Evolutionary conservation across 2,888 invertebrate species (phyloP).

Genomic region (Pseudanteris insignis): DNA sequence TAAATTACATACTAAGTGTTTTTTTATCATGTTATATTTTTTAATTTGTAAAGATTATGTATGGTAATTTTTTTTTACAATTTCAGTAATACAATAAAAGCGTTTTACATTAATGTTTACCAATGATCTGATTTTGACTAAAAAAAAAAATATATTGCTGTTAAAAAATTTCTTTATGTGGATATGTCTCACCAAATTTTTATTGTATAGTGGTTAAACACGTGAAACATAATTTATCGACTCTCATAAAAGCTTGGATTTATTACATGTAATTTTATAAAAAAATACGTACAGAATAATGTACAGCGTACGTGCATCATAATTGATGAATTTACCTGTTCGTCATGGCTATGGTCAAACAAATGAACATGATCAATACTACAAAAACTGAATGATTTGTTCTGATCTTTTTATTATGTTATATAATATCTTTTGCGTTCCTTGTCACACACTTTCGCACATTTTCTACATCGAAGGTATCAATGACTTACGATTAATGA

Average conservation of each 20-base stretch:
- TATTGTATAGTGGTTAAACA: no score
- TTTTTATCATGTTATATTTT: no score
- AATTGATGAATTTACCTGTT: slow-evolving; percentile 23
- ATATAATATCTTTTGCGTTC: background rate
- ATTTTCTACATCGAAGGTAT: slow-evolving; percentile 6
- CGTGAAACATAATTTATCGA: no score
- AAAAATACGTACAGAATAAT: slow-evolving; percentile 35
- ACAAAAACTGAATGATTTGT: slow-evolving; percentile 17
- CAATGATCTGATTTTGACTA: no score
- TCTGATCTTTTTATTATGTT: background rate
- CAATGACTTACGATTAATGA: background rate
- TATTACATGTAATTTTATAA: slow-evolving; percentile 34
- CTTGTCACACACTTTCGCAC: slow-evolving; percentile 11
- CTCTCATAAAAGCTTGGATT: slow-evolving; percentile 36
- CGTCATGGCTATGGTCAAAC: slow-evolving; percentile 20
- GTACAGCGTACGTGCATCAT: slow-evolving; percentile 32
- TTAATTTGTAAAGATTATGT: no score
- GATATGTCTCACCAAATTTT: no score
- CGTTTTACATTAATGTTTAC: no score
- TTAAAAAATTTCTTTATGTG: no score
- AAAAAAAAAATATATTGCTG: no score
- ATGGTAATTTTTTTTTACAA: no score
- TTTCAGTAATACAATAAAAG: no score
- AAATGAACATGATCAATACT: slow-evolving; percentile 21
- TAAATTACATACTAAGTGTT: no score